phyloP scores from a whole-genome alignment of 2,113 vertebrate species.

The Sus scrofa region T2T-Sscrofa CM000824.6:227617501-227618000 shows the following conservation, averaged over 20 bases:
- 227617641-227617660: too few relatives aligned
- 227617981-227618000: background rate
- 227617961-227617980: background rate
- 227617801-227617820: background rate
- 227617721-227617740: background rate
- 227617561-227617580: too few relatives aligned
- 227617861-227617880: rapidly evolving
- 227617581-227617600: too few relatives aligned
- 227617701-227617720: background rate
- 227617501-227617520: too few relatives aligned
- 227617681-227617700: background rate
- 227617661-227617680: background rate
- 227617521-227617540: too few relatives aligned
- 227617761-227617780: background rate
- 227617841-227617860: background rate
- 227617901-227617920: rapidly evolving
- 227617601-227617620: too few relatives aligned
- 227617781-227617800: background rate
- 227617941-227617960: background rate
- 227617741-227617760: background rate
- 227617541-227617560: too few relatives aligned
- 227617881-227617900: too few relatives aligned
- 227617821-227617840: background rate
- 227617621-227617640: too few relatives aligned
- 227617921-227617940: background rate